Percentiles rank a stretch among this genome's conserved stretches.
Evolutionary conservation across 2,888 invertebrate species (phyloP).

Genomic region (Drosophila pseudotakahashii): DNA sequence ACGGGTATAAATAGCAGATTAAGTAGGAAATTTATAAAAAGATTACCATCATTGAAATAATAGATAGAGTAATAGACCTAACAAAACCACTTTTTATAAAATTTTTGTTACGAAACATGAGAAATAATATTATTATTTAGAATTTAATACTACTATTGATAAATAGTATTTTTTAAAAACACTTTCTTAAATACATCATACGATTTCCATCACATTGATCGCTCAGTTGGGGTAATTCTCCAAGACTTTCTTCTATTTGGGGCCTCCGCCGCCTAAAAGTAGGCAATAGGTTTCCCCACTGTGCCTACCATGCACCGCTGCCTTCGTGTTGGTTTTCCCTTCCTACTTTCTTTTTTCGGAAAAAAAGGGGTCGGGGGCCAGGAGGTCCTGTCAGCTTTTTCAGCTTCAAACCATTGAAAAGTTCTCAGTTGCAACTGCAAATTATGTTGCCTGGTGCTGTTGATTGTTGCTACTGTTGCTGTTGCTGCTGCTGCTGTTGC

Average conservation of each 20-base stretch:
- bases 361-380: background rate
- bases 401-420: constrained; percentile 68
- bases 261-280: background rate
- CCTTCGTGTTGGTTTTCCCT: constrained; percentile 1
- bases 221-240: too few species aligned
- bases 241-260: background rate
- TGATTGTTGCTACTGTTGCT: constrained; percentile 48
- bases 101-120: too few species aligned
- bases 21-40: too few species aligned
- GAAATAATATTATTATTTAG: too few species aligned
- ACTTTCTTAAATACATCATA: too few species aligned
- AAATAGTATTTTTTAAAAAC: too few species aligned
- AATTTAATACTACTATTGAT: too few species aligned
- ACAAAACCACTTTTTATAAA: too few species aligned
- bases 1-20: too few species aligned
- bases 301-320: constrained; percentile 21
- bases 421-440: constrained; percentile 75
- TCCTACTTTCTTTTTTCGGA: constrained; percentile 3
- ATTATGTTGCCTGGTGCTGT: constrained; percentile 72
- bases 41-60: too few species aligned
- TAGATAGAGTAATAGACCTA: too few species aligned
- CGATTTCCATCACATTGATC: too few species aligned
- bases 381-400: constrained; percentile 50
- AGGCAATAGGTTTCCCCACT: background rate
- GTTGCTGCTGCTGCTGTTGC: constrained; percentile 36